Evolutionary conservation across 2,113 vertebrate species (phyloP).

Genomic region (Bubo bubo): DNA sequence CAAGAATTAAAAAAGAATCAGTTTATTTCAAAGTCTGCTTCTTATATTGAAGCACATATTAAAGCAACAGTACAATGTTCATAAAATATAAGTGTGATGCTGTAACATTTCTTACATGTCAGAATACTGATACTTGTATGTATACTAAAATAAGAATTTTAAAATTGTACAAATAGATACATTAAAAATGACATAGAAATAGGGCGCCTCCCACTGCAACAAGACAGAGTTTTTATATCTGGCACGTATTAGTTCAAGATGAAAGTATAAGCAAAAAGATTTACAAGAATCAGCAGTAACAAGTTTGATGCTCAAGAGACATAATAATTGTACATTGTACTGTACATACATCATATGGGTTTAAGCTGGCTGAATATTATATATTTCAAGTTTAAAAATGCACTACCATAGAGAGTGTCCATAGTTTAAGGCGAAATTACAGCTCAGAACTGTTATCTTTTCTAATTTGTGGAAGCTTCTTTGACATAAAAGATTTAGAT

Average conservation of each 20-base stretch:
- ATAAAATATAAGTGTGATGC: constrained; percentile 99
- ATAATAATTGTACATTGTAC: constrained; percentile 89
- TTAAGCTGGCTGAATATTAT: constrained; percentile 95
- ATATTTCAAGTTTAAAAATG: constrained; percentile 94
- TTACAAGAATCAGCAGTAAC: constrained; percentile 90
- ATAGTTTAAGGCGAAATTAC: constrained; percentile 99
- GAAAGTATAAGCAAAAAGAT: constrained; percentile 90
- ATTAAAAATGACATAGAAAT: constrained; percentile 99
- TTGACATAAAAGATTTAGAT: constrained; percentile 77
- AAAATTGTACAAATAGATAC: constrained; percentile 99
- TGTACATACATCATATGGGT: constrained; percentile 93
- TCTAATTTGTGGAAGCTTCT: constrained; percentile 86
- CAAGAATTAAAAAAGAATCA: constrained; percentile 84
- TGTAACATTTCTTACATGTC: constrained; percentile 96
- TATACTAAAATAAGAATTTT: constrained; percentile 99
- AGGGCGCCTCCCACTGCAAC: constrained; percentile 91
- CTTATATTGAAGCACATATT: constrained; percentile 99
- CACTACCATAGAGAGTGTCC: constrained; percentile 94
- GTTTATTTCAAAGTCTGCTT: constrained; percentile 99
- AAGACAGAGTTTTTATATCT: constrained; percentile 88
- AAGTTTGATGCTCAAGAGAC: constrained; percentile 90
- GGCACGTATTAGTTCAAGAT: constrained; percentile 88
- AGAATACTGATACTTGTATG: constrained; percentile 99
- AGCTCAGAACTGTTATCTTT: constrained; percentile 92
- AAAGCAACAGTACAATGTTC: constrained; percentile 99